Base-by-base conservation (phyloP, 1,140 invertebrate species). In the Parapsyche elsis region DNA sequence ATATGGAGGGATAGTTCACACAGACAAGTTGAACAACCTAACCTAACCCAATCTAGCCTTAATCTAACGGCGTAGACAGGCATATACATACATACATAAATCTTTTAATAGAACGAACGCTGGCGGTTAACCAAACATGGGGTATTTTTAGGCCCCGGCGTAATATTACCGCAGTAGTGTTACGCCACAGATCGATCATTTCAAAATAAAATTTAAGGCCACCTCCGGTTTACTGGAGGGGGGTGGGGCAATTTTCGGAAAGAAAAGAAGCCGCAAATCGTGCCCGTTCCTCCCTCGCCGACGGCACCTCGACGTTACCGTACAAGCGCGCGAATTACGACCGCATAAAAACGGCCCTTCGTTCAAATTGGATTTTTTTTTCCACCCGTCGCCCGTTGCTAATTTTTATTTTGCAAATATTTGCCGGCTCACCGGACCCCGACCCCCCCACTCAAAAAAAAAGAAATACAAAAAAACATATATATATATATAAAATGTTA, bases 401-500 rank as follows among this genome's bases (percentile, higher is more conserved):
- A 77, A 77, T 77, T 77, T 77, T 77, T 77, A 77, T 77, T 77
- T 82, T 61, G 67, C 81, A 80, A 82, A 82, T 82, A 80, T 82
- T 82, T 82, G 75, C 76, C 71, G 75, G 24, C 16, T 30, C 76
- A 75, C 44, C 61, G 64, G 61, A 59, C 64, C 19, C 38, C 49
- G 49, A 5, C 49, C 10, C 10, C 10, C 10, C 49, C 12, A 12
- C 10, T 14, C 49, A 10, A 53, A 12, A 53, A 53, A 16, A 53
- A 53, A 53, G 49, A 53, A 16, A 53, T 44, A 59, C 64, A 70
- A 67, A n/a, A n/a, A n/a, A n/a, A n/a, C n/a, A n/a, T n/a, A n/a
- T n/a, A 77, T 46, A 53, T 53, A 53, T 30, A 80, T 75, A 82
- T 67, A 82, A 82, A 82, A 82, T 83, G 81, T 83, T 83, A 81